These are phyloP conservation scores for Anser cygnoides DNA, from an alignment of 2,113 vertebrate species.

Conservation along the genomic window DNA sequence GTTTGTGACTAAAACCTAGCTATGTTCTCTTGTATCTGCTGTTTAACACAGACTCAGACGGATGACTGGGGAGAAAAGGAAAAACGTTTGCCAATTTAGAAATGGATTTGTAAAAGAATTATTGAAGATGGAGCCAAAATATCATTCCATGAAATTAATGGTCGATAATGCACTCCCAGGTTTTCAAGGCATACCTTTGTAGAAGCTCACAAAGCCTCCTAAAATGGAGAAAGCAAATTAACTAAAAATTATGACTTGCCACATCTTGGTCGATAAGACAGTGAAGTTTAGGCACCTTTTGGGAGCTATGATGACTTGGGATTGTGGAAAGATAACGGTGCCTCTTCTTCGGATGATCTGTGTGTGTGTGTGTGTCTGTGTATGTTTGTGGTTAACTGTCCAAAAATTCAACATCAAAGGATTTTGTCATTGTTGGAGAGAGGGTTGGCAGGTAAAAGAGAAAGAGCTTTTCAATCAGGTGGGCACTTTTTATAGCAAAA, in stretches of 20 bases:
- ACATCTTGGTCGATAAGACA: neutral
- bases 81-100: neutral
- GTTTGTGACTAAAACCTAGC: neutral
- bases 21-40: neutral
- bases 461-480: neutral
- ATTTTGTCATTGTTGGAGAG: neutral
- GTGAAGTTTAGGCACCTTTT: neutral
- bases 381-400: neutral
- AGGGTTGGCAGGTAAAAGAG: neutral
- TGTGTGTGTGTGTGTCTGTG: neutral
- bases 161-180: accelerated
- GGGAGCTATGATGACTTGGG: neutral
- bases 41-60: neutral
- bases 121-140: neutral
- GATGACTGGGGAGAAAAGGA: neutral
- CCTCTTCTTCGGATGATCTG: too few species aligned
- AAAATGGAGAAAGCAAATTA: neutral
- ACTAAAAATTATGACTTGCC: neutral
- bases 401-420: neutral
- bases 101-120: neutral
- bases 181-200: neutral
- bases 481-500: neutral
- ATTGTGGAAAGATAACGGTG: neutral
- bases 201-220: neutral
- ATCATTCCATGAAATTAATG: accelerated